Evolutionary conservation across 1,140 invertebrate species (phyloP), one percentile per base, ranked within the genome.

Genomic region (Metopolophium dirhodum): DNA sequence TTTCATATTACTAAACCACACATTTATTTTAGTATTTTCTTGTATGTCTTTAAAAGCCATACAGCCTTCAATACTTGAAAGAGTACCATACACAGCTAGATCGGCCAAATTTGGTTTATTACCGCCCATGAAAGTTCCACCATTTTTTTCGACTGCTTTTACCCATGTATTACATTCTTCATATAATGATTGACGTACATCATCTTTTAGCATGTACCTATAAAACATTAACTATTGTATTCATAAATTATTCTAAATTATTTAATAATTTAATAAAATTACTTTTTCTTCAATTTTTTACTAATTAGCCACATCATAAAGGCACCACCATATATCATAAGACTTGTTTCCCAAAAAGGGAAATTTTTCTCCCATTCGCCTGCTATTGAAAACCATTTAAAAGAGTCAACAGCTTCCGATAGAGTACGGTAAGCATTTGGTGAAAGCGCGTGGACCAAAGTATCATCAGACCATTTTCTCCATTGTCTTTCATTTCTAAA

Each of bases 51-150:
- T 95, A 95, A 99, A 99, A 9, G 99, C 98, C 90, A 96, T 94
- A 95, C 98, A 99, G 0, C 99, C 99, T 96, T 99, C 98, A 95
- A 99, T 99, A 94, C 99, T 99, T 94, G 96, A 98, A 7, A 99
- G 95, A 23, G 99, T 97, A 26, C 99, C 99, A 95, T 98, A 99
- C 0, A 99, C 97, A 14, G 98, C 97, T 87, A 99, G 96, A 96
- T 99, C 99, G 7, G 99, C 98, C 14, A 99, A 96, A 95, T 99
- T 98, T 23, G 99, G 99, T 94, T 96, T 95, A 26, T 97, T 95
- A 4, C 99, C 99, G 94, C 98, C 97, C 95, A 98, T 96, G 95
- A 99, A 99, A 68, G 95, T 94, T 68, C 96, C 96, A 9, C 97
- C 97, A 94, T 97, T 97, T 83, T 96, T 96, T 37, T 97, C 97